Evolutionary conservation across 2,888 invertebrate species (phyloP).

Genomic region (Phymatocera aterrima): DNA sequence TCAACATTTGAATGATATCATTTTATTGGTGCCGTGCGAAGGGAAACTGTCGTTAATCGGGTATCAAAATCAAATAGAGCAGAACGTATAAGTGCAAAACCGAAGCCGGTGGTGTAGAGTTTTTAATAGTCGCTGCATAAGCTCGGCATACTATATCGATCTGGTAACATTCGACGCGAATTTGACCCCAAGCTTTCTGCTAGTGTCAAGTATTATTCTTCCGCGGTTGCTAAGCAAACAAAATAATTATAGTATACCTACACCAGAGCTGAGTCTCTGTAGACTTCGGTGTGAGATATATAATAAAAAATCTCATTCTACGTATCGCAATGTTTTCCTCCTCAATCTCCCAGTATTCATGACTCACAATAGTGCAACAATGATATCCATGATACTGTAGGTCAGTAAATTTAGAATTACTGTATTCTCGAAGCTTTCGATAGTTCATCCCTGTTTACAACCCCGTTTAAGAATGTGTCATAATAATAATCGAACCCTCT

Average conservation of each 20-base stretch:
- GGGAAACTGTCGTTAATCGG: background rate
- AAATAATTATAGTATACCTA: background rate
- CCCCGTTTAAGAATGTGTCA: too few species aligned
- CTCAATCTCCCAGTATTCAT: background rate
- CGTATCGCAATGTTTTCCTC: background rate
- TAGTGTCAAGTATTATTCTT: background rate
- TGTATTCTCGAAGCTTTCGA: too few species aligned
- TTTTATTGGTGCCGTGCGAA: background rate
- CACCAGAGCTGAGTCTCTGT: background rate
- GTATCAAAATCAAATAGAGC: background rate
- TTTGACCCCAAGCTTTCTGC: background rate
- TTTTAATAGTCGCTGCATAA: constrained; percentile 27
- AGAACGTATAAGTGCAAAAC: background rate
- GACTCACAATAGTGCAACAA: background rate
- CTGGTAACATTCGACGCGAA: constrained; percentile 8
- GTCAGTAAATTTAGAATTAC: background rate
- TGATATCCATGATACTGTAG: background rate
- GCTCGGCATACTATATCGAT: constrained; percentile 20
- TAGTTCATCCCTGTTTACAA: too few species aligned
- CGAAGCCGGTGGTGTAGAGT: background rate
- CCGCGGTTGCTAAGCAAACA: background rate
- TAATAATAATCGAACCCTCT: too few species aligned
- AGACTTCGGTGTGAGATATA: background rate
- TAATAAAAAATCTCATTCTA: background rate
- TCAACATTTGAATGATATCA: background rate